Percentiles rank a stretch among this genome's conserved stretches.
Conservation (phyloP, 1,140 invertebrate genomes). For the Galendromus occidentalis region DNA sequence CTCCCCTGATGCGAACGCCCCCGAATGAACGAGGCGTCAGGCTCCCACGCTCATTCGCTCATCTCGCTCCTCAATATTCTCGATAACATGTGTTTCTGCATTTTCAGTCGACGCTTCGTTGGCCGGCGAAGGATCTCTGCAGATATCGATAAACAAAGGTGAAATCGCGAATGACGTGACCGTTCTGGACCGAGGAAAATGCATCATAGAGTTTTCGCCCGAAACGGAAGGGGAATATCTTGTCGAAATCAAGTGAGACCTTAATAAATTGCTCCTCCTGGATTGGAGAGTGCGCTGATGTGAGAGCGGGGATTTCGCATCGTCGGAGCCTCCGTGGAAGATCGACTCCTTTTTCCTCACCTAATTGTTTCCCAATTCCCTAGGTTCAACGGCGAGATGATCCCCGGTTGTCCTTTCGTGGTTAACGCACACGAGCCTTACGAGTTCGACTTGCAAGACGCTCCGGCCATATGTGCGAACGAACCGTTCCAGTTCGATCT, state of each 20-base stretch:
- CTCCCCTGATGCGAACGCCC: background rate
- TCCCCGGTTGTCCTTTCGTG: constrained; percentile 51
- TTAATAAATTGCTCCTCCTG: no score
- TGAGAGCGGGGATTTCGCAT: background rate
- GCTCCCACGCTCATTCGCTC: background rate
- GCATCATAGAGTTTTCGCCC: constrained; percentile 84
- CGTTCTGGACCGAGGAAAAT: constrained; percentile 79
- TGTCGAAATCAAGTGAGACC: constrained; percentile 60
- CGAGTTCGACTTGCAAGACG: constrained; percentile 48
- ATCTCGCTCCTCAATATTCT: no score
- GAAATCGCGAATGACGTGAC: constrained; percentile 94
- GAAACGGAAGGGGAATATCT: constrained; percentile 71
- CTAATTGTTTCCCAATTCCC: background rate
- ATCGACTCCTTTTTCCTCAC: background rate
- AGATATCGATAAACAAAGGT: constrained; percentile 93
- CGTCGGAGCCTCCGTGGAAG: background rate
- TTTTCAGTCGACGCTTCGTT: constrained; percentile 75
- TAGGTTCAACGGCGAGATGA: background rate
- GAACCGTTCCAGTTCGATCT: constrained; percentile 69
- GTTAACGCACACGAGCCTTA: constrained; percentile 60
- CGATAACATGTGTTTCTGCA: constrained; percentile 11
- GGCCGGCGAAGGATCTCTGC: constrained; percentile 85
- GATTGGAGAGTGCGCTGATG: background rate
- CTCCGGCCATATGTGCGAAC: constrained; percentile 70
- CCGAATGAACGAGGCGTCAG: no score